phyloP scores from a whole-genome alignment of 2,888 invertebrate genomes.

The Antitype chi region DNA sequence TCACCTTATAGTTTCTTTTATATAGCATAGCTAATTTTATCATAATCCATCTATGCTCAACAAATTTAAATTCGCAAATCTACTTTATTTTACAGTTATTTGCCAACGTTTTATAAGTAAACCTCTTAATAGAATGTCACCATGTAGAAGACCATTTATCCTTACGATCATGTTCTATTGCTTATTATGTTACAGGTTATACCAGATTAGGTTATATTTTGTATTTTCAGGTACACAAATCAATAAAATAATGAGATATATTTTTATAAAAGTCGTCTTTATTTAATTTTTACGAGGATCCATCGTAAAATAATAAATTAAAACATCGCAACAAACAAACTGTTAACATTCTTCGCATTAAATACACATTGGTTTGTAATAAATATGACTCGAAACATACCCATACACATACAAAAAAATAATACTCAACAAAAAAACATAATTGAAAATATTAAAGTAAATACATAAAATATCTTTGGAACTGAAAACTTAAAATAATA shows the following conservation, averaged over 20 bases:
- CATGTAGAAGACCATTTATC: not conserved
- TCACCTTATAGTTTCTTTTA: too few relatives aligned
- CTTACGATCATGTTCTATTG: not conserved
- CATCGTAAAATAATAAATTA: slow-evolving; percentile 80
- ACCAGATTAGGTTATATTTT: not conserved
- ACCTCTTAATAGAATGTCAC: too few relatives aligned
- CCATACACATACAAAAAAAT: slow-evolving; percentile 76
- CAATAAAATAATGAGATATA: slow-evolving; percentile 31
- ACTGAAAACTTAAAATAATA: slow-evolving; percentile 74
- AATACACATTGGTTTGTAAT: slow-evolving; percentile 72
- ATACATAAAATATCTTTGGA: slow-evolving; percentile 85
- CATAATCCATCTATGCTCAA: too few relatives aligned
- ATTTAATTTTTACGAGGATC: slow-evolving; percentile 79
- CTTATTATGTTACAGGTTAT: not conserved
- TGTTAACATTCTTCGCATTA: slow-evolving; percentile 66
- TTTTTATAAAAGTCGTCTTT: slow-evolving; percentile 65
- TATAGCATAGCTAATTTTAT: not conserved
- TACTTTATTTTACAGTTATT: too few relatives aligned
- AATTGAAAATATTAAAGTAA: slow-evolving; percentile 52
- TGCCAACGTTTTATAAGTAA: not conserved
- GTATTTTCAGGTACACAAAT: not conserved
- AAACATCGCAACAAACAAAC: slow-evolving; percentile 68
- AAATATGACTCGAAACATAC: slow-evolving; percentile 82
- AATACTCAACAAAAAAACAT: slow-evolving; percentile 71
- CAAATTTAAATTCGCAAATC: too few relatives aligned